Base-by-base conservation (phyloP, 2,888 invertebrate species). In the Stenotaenia linearis region DNA sequence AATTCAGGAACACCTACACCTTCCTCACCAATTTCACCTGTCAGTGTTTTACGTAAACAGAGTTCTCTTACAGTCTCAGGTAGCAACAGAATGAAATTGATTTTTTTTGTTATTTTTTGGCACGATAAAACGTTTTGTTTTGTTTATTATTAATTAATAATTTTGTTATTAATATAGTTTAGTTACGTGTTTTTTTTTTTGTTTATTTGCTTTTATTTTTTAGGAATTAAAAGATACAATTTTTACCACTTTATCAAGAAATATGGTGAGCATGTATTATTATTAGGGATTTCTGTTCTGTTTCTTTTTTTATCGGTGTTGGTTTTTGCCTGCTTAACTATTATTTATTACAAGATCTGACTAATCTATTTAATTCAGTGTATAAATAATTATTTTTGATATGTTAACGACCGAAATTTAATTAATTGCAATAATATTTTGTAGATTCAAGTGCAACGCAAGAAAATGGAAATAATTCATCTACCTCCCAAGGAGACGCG, bases 141-240 rank as follows among this genome's bases (percentile, higher is more conserved):
- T 21, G 28, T 37, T 77, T 77, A 21, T 77, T 77, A 82, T 76
- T 85, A 84, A 81, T 84, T 83, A 30, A 80, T 32, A 28, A 25
- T 75, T 2, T 25, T 32, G 25, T 35, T 32, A 9, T 21, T 25
- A 37, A 75, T 0, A 12, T 75, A 21, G 32, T 75, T 56, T 76
- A 77, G 37, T 40, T 79, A n/a, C 80, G 75, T 79, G 78, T 78
- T 82, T 76, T 76, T 79, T 50, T 80, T 84, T 3, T 84, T 21
- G 12, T 79, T 74, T 79, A 30, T n/a, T 61, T 78, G 69, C 37
- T 18, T 69, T 40, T 61, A 28, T 30, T 25, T 80, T 35, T 32
- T 75, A 75, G 81, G 80, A 69, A 81, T 45, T 75, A 80, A 50
- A 45, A 79, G 78, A 35, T 81, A 81, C 80, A 80, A 79, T 35